Evolutionary conservation across 2,888 invertebrate genomes (phyloP), one percentile per base, ranked within the genome.

Genomic region (Megamerina dolium): DNA sequence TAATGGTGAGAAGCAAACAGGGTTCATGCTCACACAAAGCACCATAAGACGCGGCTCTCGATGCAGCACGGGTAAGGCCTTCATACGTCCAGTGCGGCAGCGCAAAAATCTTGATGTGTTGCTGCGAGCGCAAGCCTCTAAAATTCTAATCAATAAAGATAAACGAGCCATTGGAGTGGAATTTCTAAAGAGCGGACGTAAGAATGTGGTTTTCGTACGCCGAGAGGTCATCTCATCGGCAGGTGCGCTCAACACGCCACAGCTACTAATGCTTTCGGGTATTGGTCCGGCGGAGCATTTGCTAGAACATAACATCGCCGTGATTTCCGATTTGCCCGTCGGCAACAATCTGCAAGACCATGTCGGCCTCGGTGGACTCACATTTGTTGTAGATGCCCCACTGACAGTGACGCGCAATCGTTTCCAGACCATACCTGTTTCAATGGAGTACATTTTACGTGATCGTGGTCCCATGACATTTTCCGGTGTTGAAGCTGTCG

Each of bases 221-320:
- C 78, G 85, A 40, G 91, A 91, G 68, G 81, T 95, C 0, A 79
- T 95, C 6, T 74, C 91, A 56, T 86, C 89, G 3, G 87, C 92
- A 0, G 95, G 95, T 1, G 82, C 94, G 1, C 80, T 96, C 27
- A 85, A 87, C 40, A 83, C 87, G 3, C 93, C 95, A 0, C 92
- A 95, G 58, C 63, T 96, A 16, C 75, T 96, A 52, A 90, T 94
- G 91, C 65, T 95, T 8, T 91, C 90, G 41, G 95, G 95, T 0
- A 79, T 93, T 17, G 90, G 90, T 0, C 89, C 88, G 0, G 77
- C 77, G 3, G 84, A 86, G 12, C 87, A 90, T 61, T 71, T 90
- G 4, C 72, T 77, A 43, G 78, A 83, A 45, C 77, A 83, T 49
- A 79, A 77, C 5, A 87, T 92, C 49, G 84, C 85, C 1, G 77